These are phyloP conservation scores for Moxostoma hubbsi DNA, from an alignment of 2,797 vertebrate species.

Conservation along the genomic window DNA sequence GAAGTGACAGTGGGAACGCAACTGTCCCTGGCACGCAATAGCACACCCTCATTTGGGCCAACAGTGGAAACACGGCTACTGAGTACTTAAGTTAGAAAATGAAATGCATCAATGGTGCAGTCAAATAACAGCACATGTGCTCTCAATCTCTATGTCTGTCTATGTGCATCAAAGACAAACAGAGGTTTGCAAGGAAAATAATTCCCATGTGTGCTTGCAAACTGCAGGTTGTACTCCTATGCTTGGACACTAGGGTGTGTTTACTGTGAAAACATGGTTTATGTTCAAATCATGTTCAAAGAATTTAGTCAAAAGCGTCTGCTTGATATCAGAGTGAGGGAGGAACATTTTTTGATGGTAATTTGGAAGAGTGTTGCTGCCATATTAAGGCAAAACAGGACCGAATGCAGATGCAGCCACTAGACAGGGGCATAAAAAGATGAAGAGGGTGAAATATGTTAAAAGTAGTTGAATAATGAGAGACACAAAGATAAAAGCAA, in stretches of 20 bases:
- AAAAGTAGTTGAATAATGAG: not conserved
- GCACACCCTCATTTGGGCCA: too few relatives aligned
- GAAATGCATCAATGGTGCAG: too few relatives aligned
- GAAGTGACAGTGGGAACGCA: too few relatives aligned
- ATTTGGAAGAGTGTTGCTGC: slow-evolving; percentile 1
- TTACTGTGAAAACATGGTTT: not conserved
- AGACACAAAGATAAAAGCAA: not conserved
- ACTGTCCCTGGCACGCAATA: too few relatives aligned
- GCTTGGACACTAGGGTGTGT: not conserved
- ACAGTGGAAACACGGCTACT: too few relatives aligned
- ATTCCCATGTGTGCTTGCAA: not conserved
- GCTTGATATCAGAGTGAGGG: slow-evolving; percentile 6
- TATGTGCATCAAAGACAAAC: not conserved
- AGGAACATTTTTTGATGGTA: not conserved
- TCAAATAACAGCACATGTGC: too few relatives aligned
- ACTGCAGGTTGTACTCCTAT: not conserved
- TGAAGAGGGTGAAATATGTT: not conserved
- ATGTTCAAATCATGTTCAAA: not conserved
- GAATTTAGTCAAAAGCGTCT: slow-evolving; percentile 10
- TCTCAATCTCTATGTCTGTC: too few relatives aligned
- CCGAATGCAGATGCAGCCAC: slow-evolving; percentile 13
- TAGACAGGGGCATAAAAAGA: not conserved
- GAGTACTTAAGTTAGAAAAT: too few relatives aligned
- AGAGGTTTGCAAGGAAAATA: not conserved
- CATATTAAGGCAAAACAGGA: slow-evolving; percentile 11